phyloP scores from a whole-genome alignment of 1,140 invertebrate species.

The Drosophila trapezifrons region DNA sequence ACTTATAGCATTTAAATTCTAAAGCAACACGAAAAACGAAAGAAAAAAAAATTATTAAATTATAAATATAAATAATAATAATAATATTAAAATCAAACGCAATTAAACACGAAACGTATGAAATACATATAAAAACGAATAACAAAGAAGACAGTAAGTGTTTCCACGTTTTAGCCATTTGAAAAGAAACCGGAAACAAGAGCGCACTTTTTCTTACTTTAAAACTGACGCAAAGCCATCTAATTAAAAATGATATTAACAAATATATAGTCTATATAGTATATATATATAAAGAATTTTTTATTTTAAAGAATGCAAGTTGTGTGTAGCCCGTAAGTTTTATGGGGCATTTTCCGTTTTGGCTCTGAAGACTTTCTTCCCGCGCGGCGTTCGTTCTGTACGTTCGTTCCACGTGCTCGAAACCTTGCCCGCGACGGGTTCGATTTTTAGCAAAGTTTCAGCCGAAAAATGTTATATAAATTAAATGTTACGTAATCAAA shows the following conservation, averaged over 20 bases:
- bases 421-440: background rate
- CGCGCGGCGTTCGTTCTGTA: background rate
- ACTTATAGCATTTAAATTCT: constrained; percentile 72
- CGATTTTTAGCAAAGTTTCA: constrained; percentile 53
- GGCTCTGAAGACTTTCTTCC: constrained; percentile 2
- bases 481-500: constrained; percentile 28
- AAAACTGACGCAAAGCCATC: constrained; percentile 41
- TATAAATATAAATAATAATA: constrained; percentile 4
- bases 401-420: background rate
- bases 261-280: constrained; percentile 21
- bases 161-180: constrained; percentile 64
- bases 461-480: constrained; percentile 38
- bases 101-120: constrained; percentile 42
- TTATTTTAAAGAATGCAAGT: constrained; percentile 7
- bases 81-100: constrained; percentile 32
- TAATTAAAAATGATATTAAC: constrained; percentile 21
- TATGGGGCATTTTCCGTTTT: constrained; percentile 10
- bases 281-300: constrained; percentile 12
- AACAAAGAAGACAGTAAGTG: constrained; percentile 28
- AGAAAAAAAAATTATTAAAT: constrained; percentile 37
- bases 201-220: constrained; percentile 68
- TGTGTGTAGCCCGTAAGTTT: constrained; percentile 16
- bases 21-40: constrained; percentile 38
- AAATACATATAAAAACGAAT: constrained; percentile 29
- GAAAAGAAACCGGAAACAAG: constrained; percentile 26